Evolutionary conservation across 2,888 invertebrate genomes (phyloP).

Genomic region (Eutolmus rufibarbis): DNA sequence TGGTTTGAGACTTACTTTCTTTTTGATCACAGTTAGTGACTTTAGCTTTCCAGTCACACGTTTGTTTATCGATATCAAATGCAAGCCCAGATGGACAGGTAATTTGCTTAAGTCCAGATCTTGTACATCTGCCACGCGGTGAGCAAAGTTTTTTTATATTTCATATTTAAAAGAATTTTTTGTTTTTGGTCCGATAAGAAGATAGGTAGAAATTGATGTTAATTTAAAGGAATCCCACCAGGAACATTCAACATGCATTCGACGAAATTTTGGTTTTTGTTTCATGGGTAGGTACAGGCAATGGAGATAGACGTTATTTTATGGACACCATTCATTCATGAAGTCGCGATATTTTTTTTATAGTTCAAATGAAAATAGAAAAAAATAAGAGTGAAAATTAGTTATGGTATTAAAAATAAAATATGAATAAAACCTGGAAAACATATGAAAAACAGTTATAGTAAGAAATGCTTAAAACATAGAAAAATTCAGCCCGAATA

Average conservation of each 20-base stretch:
- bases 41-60: constrained; percentile 98
- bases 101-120: constrained; percentile 95
- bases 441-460: constrained; percentile 19
- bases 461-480: background rate
- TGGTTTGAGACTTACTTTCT: constrained; percentile 85
- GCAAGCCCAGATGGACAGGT: constrained; percentile 96
- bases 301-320: constrained; percentile 23
- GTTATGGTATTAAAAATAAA: constrained; percentile 23
- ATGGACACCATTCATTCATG: constrained; percentile 36
- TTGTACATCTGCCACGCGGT: constrained; percentile 72
- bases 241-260: constrained; percentile 39
- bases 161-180: background rate
- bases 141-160: background rate
- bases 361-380: constrained; percentile 29
- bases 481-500: background rate
- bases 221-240: background rate
- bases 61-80: constrained; percentile 97
- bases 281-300: constrained; percentile 43
- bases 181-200: background rate
- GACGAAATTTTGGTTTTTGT: constrained; percentile 37
- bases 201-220: background rate
- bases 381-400: constrained; percentile 31
- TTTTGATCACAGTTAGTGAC: constrained; percentile 95
- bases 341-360: constrained; percentile 1
- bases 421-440: constrained; percentile 9